Base-by-base conservation (phyloP, 2,113 vertebrate species). In the Scortum barcoo region DNA sequence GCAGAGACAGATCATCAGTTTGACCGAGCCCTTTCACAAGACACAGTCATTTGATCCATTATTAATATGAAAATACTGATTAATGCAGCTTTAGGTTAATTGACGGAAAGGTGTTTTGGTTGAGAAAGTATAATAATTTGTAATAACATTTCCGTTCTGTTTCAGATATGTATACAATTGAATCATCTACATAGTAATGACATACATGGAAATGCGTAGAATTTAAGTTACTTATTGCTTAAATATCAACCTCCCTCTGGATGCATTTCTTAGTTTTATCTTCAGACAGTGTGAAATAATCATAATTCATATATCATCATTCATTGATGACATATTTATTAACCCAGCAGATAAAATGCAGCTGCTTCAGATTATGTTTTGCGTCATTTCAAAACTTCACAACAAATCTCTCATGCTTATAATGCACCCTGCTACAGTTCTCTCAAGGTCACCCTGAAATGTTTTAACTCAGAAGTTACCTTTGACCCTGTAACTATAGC, bases 401-500 rank as follows among this genome's bases (percentile, higher is more conserved):
- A 56, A 28, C 26, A 63, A 10, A 33, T 14, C 28, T 50, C 28
- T 38, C 24, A 12, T 9, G 26, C 16, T 24, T 5, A 65, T 53
- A 61, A 38, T 38, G 14, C 11, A 33, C 36, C 36, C 50, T 30
- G 36, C n/a, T 69, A 48, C 14, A 36, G 20, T 57, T 71, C 54
- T 71, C 54, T 53, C 54, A 24, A 56, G 38, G 67, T 60, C 56
- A 42, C 16, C 11, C 48, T 72, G 10, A 70, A 57, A 63, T 42
- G 24, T 17, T 30, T 62, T 51, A 40, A 60, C 46, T 46, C 46
- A 53, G 7, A 9, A 36, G 36, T 80, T 17, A 74, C 62, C 81
- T 80, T 36, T 89, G 70, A 80, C 83, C 78, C 24, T 1, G 67
- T 77, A 54, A 85, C 83, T 63, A 72, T 84, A 40, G 72, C 66